Conservation (phyloP, 2,113 vertebrate genomes). For the Equus quagga region DNA sequence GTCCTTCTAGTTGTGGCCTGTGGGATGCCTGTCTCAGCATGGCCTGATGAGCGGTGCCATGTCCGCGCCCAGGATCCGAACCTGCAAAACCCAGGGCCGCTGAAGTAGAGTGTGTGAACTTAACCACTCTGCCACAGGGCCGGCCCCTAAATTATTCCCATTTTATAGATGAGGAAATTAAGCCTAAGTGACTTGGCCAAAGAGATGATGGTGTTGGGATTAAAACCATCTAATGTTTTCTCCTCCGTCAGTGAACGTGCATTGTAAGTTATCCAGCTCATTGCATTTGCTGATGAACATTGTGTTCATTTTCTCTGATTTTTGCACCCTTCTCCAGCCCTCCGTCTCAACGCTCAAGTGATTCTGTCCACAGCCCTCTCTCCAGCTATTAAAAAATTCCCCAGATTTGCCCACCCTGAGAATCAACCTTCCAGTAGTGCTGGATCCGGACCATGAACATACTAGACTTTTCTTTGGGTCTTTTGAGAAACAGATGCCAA, state of each 20-base stretch:
- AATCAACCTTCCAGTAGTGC: neutral
- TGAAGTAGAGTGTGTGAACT: too few species aligned
- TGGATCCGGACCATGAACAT: neutral
- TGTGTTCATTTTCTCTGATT: neutral
- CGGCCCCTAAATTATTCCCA: neutral
- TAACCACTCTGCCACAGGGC: too few species aligned
- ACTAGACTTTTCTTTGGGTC: neutral
- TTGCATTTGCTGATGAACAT: neutral
- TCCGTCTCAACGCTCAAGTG: neutral
- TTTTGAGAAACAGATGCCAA: neutral
- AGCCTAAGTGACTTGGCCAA: neutral
- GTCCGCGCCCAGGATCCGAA: too few species aligned
- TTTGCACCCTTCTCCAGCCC: neutral
- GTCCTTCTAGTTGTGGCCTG: too few species aligned
- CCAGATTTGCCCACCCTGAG: neutral
- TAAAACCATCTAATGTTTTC: neutral
- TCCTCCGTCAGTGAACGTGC: neutral
- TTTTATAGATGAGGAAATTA: constrained; percentile 21
- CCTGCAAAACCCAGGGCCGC: too few species aligned
- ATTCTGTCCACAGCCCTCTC: neutral
- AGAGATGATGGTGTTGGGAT: neutral
- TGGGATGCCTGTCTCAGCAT: too few species aligned
- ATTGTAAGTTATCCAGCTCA: neutral
- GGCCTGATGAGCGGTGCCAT: too few species aligned
- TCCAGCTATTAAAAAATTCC: neutral